A percentile compares a stretch with the other conserved stretches of the same genome.
Conservation (phyloP, 2,113 vertebrate genomes). For the Hipposideros armiger region DNA sequence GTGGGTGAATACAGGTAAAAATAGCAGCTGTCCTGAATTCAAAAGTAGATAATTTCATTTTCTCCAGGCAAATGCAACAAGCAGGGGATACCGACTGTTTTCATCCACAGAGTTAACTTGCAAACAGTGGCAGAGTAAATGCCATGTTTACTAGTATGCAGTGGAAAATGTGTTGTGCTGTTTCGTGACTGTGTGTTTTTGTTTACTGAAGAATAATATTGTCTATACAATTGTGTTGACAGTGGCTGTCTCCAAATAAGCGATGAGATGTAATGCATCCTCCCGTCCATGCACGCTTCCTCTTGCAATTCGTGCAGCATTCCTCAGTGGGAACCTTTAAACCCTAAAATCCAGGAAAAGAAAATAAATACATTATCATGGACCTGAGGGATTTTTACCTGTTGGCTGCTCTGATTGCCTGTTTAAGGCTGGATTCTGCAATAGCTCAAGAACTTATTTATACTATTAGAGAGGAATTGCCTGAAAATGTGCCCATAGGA, state of each 20-base stretch:
- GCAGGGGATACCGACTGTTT: constrained; percentile 76
- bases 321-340: constrained; percentile 88
- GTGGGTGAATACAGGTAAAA: constrained; percentile 76
- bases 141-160: constrained; percentile 77
- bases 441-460: constrained; percentile 99
- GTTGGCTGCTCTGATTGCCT: constrained; percentile 96
- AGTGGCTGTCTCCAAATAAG: constrained; percentile 91
- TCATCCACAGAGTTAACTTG: constrained; percentile 81
- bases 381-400: constrained; percentile 99
- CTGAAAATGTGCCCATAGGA: constrained; percentile 99
- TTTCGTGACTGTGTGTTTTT: constrained; percentile 82
- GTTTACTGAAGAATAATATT: constrained; percentile 88
- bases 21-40: constrained; percentile 82
- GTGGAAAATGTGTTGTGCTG: constrained; percentile 82
- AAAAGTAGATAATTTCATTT: constrained; percentile 85
- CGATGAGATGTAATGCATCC: constrained; percentile 91
- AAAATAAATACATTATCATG: constrained; percentile 93
- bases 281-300: constrained; percentile 90
- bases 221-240: constrained; percentile 94
- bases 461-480: constrained; percentile 98
- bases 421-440: constrained; percentile 97
- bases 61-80: constrained; percentile 77
- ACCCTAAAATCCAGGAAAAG: constrained; percentile 88
- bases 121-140: constrained; percentile 74
- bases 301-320: constrained; percentile 86